phyloP scores from a whole-genome alignment of 2,797 vertebrate genomes.

The Gambelia wislizenii region DNA sequence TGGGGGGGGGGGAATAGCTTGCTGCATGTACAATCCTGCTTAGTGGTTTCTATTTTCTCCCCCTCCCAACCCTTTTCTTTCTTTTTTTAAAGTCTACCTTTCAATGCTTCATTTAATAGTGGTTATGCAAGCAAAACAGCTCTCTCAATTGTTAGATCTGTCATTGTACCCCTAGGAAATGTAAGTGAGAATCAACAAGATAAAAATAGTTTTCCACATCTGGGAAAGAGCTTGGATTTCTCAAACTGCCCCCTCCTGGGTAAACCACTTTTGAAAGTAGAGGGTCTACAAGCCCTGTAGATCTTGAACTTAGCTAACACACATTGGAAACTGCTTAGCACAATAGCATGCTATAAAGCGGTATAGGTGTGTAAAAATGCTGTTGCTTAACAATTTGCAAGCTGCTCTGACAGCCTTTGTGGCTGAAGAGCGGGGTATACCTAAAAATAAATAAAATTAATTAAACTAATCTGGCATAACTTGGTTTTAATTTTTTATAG shows the following conservation, averaged over 20 bases:
- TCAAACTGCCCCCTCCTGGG: neutral
- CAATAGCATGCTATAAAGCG: too few relatives aligned
- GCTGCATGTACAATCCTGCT: constrained; percentile 4
- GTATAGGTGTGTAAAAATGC: too few relatives aligned
- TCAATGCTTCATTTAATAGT: neutral
- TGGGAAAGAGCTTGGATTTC: too few relatives aligned
- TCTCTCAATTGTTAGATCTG: neutral
- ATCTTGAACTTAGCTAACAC: too few relatives aligned
- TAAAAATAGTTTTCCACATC: neutral
- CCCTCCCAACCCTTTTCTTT: neutral
- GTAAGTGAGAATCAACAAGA: neutral
- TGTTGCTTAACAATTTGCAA: too few relatives aligned
- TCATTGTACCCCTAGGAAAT: neutral
- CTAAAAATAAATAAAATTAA: too few relatives aligned
- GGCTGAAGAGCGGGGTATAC: too few relatives aligned
- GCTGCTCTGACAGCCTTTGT: too few relatives aligned
- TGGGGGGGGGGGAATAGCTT: constrained; percentile 28
- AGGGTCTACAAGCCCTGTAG: too few relatives aligned
- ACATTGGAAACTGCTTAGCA: too few relatives aligned
- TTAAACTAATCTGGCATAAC: too few relatives aligned
- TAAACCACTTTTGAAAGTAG: neutral
- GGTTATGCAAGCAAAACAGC: neutral
- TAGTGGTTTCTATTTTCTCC: neutral
- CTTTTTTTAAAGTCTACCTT: neutral
- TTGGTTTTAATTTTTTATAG: too few relatives aligned